Evolutionary conservation across 2,113 vertebrate genomes (phyloP).

Genomic region (Rhynchopsitta pachyrhyncha): DNA sequence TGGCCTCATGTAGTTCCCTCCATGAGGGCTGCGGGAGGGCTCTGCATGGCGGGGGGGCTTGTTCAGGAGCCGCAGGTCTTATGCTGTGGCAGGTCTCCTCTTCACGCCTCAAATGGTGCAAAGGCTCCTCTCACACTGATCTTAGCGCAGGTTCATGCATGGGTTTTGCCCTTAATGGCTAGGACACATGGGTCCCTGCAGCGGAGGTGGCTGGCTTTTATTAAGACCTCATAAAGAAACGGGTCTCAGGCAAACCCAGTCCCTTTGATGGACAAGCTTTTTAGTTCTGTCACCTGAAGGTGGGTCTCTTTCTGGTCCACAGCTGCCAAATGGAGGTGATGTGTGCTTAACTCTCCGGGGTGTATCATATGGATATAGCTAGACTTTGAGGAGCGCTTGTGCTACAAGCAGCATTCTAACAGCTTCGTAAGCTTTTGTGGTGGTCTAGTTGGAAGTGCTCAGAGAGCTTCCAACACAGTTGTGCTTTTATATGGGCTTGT

Average conservation of each 20-base stretch:
- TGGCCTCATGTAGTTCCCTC: neutral
- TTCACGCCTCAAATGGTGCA: neutral
- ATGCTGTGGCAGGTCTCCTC: neutral
- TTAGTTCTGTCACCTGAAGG: neutral
- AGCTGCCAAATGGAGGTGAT: neutral
- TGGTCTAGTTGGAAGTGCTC: neutral
- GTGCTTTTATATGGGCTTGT: neutral
- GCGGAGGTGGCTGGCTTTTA: neutral
- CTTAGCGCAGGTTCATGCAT: neutral
- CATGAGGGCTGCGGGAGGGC: neutral
- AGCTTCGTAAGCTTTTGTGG: neutral
- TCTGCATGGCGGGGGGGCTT: neutral
- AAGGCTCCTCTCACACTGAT: neutral
- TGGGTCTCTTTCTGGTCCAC: neutral
- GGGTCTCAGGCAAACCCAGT: neutral
- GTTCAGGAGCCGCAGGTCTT: neutral
- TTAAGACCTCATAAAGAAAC: neutral
- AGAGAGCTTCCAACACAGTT: neutral
- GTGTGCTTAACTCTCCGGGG: neutral
- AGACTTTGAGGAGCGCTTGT: neutral
- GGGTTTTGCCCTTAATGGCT: neutral
- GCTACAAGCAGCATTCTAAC: neutral
- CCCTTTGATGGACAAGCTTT: neutral
- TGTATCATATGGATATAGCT: neutral
- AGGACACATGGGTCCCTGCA: neutral